Evolutionary conservation across 2,113 vertebrate species (phyloP).

Genomic region (Ceyx cyanopectus): DNA sequence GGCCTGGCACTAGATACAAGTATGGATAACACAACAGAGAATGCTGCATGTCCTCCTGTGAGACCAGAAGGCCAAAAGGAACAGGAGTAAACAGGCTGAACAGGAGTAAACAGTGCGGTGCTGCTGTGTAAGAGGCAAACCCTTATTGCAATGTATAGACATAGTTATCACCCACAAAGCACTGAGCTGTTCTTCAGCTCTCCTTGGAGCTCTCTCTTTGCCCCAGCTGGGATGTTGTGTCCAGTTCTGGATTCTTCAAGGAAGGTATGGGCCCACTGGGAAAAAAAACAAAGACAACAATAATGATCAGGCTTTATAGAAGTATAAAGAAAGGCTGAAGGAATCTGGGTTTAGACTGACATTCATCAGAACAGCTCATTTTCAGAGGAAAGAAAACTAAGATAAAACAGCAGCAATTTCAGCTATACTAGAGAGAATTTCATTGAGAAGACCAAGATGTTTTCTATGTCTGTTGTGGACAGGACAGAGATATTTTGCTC

Average conservation of each 20-base stretch:
- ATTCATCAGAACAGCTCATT: neutral
- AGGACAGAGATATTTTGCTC: neutral
- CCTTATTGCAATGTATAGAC: neutral
- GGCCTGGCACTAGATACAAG: neutral
- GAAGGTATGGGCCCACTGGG: neutral
- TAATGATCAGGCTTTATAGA: neutral
- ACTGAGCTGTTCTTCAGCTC: neutral
- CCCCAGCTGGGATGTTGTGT: neutral
- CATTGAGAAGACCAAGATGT: neutral
- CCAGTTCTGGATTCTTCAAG: neutral
- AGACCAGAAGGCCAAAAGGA: neutral
- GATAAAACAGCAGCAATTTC: conserved; percentile 1
- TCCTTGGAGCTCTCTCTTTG: neutral
- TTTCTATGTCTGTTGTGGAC: neutral
- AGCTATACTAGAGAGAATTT: neutral
- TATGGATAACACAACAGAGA: neutral
- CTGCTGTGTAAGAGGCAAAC: neutral
- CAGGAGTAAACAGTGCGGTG: neutral
- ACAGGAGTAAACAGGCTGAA: neutral
- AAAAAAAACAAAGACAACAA: neutral
- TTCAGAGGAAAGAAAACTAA: neutral
- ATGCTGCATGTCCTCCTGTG: neutral
- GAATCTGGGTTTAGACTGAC: neutral
- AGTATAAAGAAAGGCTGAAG: neutral
- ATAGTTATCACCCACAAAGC: neutral